These are phyloP conservation scores for Drosophila parabipectinata DNA, from an alignment of 1,140 invertebrate genomes.

Conservation along the genomic window DNA sequence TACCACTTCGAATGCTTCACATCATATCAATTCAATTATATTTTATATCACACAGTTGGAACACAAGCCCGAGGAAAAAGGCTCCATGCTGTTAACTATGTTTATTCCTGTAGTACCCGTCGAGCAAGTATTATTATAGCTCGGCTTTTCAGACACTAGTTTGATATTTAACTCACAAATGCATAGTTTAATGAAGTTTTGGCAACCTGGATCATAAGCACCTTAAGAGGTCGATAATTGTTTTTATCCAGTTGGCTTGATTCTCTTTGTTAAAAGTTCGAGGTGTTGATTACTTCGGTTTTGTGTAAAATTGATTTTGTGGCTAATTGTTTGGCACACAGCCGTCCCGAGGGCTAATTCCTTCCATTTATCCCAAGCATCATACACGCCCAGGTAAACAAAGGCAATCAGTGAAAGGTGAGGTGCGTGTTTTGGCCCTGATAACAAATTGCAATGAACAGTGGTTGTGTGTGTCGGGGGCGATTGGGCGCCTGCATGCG, in stretches of 20 bases:
- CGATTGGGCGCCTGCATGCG: conserved; percentile 13
- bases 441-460: conserved; percentile 51
- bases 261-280: conserved; percentile 22
- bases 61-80: conserved; percentile 21
- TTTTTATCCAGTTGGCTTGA: conserved; percentile 10
- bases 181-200: conserved; percentile 19
- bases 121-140: background rate
- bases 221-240: conserved; percentile 22
- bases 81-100: conserved; percentile 20
- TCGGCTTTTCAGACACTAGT: background rate
- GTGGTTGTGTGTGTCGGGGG: conserved; percentile 4
- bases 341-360: conserved; percentile 24
- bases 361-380: conserved; percentile 31
- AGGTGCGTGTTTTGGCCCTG: conserved; percentile 41
- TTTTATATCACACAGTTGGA: conserved; percentile 48
- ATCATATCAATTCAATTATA: conserved; percentile 54
- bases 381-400: conserved; percentile 28
- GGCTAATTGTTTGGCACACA: conserved; percentile 41
- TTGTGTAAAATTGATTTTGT: conserved; percentile 46
- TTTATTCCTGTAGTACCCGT: conserved; percentile 22
- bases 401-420: conserved; percentile 32
- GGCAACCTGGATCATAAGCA: background rate
- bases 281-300: conserved; percentile 30
- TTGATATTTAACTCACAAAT: conserved; percentile 31
- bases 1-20: conserved; percentile 23